Evolutionary conservation across 2,888 invertebrate species (phyloP).

Genomic region (Choreutis nemorana): DNA sequence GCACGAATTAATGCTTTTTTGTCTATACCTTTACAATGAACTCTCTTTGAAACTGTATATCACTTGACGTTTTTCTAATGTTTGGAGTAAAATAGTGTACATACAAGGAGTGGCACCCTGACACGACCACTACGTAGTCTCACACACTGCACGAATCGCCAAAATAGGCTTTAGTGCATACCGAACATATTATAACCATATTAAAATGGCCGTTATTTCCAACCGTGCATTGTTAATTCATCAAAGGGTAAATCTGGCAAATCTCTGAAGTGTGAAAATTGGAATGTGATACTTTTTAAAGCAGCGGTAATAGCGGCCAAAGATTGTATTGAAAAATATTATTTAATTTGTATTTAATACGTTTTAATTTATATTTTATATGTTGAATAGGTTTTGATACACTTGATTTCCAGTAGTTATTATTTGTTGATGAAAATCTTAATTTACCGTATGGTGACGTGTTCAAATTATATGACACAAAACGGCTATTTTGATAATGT

Average conservation of each 20-base stretch:
- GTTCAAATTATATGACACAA: too few relatives aligned
- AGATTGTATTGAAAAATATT: too few relatives aligned
- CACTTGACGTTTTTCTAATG: too few relatives aligned
- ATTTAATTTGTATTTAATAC: too few relatives aligned
- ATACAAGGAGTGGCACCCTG: slow-evolving; percentile 40
- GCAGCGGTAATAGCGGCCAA: slow-evolving; percentile 57
- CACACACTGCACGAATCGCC: slow-evolving; percentile 48
- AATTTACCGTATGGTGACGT: too few relatives aligned
- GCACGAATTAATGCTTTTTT: slow-evolving; percentile 15
- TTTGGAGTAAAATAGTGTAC: slow-evolving; percentile 1
- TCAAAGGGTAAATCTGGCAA: slow-evolving; percentile 58
- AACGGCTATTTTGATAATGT: not conserved
- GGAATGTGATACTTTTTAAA: slow-evolving; percentile 25
- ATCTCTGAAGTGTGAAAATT: slow-evolving; percentile 30
- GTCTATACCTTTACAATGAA: too few relatives aligned
- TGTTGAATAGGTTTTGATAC: too few relatives aligned
- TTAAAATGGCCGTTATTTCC: slow-evolving; percentile 60
- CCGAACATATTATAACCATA: too few relatives aligned
- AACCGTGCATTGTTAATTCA: slow-evolving; percentile 16
- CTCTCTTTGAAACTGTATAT: too few relatives aligned
- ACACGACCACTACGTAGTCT: slow-evolving; percentile 25
- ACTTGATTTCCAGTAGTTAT: too few relatives aligned
- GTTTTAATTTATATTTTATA: too few relatives aligned
- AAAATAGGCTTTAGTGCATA: slow-evolving; percentile 44
- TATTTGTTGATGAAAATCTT: too few relatives aligned